Percentiles rank a stretch among this genome's conserved stretches.
Conservation (phyloP, 2,888 invertebrate species). For the Agrilus biguttatus region DNA sequence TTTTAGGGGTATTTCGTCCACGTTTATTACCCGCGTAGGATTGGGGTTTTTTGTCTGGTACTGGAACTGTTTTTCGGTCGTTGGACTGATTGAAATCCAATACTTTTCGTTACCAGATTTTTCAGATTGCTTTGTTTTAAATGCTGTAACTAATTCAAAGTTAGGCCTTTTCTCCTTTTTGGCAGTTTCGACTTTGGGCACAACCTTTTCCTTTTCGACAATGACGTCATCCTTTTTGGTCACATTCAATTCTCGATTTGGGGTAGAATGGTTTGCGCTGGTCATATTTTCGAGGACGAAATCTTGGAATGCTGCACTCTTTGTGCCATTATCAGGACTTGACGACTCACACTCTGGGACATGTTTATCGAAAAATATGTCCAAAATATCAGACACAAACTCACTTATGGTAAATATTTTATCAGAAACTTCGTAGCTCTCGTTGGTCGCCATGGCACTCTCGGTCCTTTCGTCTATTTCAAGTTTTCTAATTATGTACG, state of each 20-base stretch:
- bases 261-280: constrained; percentile 10
- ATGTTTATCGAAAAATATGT: constrained; percentile 19
- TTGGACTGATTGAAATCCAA: constrained; percentile 23
- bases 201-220: no score
- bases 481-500: constrained; percentile 15
- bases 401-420: constrained; percentile 25
- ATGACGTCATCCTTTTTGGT: no score
- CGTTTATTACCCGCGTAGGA: constrained; percentile 14
- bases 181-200: background rate
- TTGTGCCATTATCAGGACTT: background rate
- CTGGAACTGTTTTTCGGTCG: constrained; percentile 9
- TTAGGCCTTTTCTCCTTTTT: constrained; percentile 2
- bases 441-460: background rate
- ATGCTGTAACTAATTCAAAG: constrained; percentile 13
- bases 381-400: constrained; percentile 24
- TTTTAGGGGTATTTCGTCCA: constrained; percentile 25
- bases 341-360: background rate
- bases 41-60: constrained; percentile 1
- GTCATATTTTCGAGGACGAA: constrained; percentile 1
- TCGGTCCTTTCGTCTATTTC: constrained; percentile 13
- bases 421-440: constrained; percentile 16
- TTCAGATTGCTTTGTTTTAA: constrained; percentile 16
- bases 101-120: constrained; percentile 22
- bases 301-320: background rate
- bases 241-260: constrained; percentile 4